Conservation (phyloP, 1,140 invertebrate genomes). For the Euura saliciscinereae region DNA sequence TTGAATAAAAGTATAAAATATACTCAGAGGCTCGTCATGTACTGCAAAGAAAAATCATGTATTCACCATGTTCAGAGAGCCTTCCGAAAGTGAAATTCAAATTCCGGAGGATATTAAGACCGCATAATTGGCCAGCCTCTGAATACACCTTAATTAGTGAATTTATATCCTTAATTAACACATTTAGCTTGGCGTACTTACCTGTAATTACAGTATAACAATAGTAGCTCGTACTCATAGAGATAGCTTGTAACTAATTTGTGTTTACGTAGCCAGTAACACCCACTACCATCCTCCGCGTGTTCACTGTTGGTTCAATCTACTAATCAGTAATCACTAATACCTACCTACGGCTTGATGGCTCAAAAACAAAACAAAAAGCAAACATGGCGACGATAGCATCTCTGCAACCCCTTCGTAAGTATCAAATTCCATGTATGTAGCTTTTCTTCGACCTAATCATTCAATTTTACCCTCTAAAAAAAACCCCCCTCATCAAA, state of each 20-base stretch:
- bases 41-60: background rate
- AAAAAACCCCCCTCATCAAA: no score
- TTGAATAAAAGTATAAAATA: background rate
- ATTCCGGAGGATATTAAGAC: no score
- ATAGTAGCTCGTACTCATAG: background rate
- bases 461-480: background rate
- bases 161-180: background rate
- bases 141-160: background rate
- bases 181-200: constrained; percentile 7
- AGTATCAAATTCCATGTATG: constrained; percentile 31
- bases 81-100: background rate
- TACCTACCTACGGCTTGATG: constrained; percentile 38
- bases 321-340: constrained; percentile 57
- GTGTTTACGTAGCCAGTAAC: constrained; percentile 60
- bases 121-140: background rate
- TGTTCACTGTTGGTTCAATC: constrained; percentile 48
- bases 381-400: constrained; percentile 28
- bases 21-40: background rate
- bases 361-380: constrained; percentile 36
- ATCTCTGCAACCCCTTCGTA: constrained; percentile 30
- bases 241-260: constrained; percentile 61
- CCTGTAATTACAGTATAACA: background rate
- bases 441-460: constrained; percentile 7
- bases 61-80: background rate
- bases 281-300: constrained; percentile 52